A percentile compares a stretch with the other conserved stretches of the same genome.
These are phyloP conservation scores for Columba guinea DNA, from an alignment of 2,797 vertebrate genomes.

Conservation along the genomic window DNA sequence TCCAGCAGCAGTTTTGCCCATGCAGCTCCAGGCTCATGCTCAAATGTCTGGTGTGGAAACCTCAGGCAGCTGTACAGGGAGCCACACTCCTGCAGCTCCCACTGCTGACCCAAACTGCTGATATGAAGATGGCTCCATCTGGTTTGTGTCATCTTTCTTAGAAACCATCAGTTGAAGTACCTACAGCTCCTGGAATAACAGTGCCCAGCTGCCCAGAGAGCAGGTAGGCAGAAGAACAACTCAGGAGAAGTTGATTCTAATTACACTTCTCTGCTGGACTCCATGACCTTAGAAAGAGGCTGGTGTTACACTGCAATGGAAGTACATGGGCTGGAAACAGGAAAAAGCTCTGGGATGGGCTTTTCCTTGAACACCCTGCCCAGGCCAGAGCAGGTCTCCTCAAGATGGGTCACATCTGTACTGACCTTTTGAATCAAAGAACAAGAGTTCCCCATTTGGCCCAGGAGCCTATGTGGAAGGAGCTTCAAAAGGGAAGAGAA, in stretches of 20 bases:
- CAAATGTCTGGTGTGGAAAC: not conserved
- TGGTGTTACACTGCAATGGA: not conserved
- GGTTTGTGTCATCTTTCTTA: not conserved
- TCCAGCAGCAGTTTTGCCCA: not conserved
- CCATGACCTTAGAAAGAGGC: not conserved
- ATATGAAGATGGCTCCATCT: not conserved
- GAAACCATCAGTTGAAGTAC: not conserved
- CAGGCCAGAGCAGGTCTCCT: not conserved
- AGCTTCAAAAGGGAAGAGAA: not conserved
- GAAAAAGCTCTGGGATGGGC: not conserved
- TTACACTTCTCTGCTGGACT: not conserved
- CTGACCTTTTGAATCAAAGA: not conserved
- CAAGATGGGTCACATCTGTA: not conserved
- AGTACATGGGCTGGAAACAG: not conserved
- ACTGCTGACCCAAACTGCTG: not conserved
- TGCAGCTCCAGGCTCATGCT: rapidly evolving
- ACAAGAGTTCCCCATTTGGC: not conserved
- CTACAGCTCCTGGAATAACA: not conserved
- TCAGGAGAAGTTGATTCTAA: not conserved
- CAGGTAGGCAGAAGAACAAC: not conserved
- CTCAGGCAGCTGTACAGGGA: rapidly evolving
- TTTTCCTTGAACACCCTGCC: not conserved
- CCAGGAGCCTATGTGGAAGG: not conserved
- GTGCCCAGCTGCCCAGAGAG: not conserved
- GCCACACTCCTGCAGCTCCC: not conserved